Percentiles rank a stretch among this genome's conserved stretches.
Evolutionary conservation across 2,888 invertebrate species (phyloP).

Genomic region (Sarcophaga caerulescens): DNA sequence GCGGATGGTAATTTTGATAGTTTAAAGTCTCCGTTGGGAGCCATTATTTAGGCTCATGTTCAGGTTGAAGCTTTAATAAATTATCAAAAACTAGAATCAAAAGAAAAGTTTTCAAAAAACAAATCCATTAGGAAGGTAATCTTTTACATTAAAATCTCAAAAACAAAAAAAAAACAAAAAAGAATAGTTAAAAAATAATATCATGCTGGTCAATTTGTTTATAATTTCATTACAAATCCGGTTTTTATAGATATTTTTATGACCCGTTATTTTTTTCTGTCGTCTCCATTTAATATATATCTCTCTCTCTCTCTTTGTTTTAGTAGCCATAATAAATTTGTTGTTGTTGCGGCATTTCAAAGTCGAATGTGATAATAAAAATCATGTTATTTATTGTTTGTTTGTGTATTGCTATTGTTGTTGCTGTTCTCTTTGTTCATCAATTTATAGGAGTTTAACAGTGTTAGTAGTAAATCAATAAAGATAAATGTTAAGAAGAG

Average conservation of each 20-base stretch:
- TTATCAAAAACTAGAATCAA: too few species aligned
- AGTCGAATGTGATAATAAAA: slow-evolving; percentile 33
- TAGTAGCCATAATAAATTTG: slow-evolving; percentile 2
- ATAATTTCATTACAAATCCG: too few species aligned
- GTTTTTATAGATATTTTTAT: too few species aligned
- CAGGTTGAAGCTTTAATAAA: too few species aligned
- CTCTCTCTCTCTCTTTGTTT: not conserved
- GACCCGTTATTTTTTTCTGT: not conserved
- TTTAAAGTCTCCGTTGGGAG: too few species aligned
- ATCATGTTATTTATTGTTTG: slow-evolving; percentile 39
- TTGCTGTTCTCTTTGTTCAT: not conserved
- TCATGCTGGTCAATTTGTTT: too few species aligned
- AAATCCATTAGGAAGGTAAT: too few species aligned
- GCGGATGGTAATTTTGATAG: too few species aligned
- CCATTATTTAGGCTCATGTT: too few species aligned
- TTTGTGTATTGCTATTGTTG: not conserved
- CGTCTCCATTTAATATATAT: not conserved
- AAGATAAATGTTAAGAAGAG: slow-evolving; percentile 44
- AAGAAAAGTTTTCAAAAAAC: too few species aligned
- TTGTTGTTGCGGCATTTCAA: slow-evolving; percentile 24
- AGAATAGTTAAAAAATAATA: not conserved
- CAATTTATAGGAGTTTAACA: not conserved
- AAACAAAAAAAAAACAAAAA: not conserved
- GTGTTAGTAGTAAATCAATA: slow-evolving; percentile 35
- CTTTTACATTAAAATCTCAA: not conserved